A percentile compares a stretch with the other conserved stretches of the same genome.
phyloP scores from a whole-genome alignment of 1,140 invertebrate genomes.

The Uloborus diversus region DNA sequence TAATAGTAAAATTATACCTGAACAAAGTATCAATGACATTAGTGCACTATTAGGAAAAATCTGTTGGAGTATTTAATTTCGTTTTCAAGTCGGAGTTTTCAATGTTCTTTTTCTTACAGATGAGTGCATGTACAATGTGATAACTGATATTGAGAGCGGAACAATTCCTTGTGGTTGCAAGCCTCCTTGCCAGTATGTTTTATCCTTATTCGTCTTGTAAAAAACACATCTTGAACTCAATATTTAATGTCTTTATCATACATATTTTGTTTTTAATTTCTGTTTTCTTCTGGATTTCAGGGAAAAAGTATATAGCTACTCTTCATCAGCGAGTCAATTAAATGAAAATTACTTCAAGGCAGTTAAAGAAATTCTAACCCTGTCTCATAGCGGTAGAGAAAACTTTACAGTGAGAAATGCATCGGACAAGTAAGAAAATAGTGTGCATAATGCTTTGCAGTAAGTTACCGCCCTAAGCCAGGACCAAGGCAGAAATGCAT shows the following conservation, averaged over 20 bases:
- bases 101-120: not conserved
- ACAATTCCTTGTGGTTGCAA: constrained; percentile 15
- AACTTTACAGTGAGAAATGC: not conserved
- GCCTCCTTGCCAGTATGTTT: constrained; percentile 31
- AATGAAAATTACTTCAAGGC: constrained; percentile 28
- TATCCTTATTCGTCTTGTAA: too few species aligned
- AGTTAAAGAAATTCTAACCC: constrained; percentile 30
- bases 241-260: too few species aligned
- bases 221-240: too few species aligned
- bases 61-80: too few species aligned
- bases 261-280: not conserved
- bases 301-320: constrained; percentile 8
- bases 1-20: too few species aligned
- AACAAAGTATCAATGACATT: too few species aligned
- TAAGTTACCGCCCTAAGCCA: too few species aligned
- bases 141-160: constrained; percentile 11
- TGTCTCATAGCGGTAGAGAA: not conserved
- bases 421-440: constrained; percentile 8
- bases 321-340: constrained; percentile 18
- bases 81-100: too few species aligned
- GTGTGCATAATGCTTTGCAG: too few species aligned
- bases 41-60: too few species aligned
- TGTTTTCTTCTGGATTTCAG: not conserved
- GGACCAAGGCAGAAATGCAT: too few species aligned
- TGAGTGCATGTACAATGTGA: constrained; percentile 27